Evolutionary conservation across 2,797 vertebrate species (phyloP), one percentile per base, ranked within the genome.

Genomic region (Channa striata): DNA sequence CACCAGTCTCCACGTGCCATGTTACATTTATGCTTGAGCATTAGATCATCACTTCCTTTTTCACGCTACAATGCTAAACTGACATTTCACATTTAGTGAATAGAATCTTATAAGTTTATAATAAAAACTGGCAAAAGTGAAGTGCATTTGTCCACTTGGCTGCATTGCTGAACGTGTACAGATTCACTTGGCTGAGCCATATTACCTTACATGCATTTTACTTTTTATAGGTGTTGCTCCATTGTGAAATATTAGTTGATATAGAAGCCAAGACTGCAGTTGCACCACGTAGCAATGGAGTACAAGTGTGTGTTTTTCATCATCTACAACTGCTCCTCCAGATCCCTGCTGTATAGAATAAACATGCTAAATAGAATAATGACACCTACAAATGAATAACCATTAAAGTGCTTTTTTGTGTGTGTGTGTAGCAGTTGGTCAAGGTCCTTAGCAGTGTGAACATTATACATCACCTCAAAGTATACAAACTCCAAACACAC

Each of bases 381-480:
- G 10, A 36, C 36, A 5, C 10, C 39, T 40, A 13, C 12, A 14
- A 12, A 40, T 40, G 39, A 40, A 40, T 40, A 14, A 40, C 39
- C 39, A 40, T 40, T 40, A 40, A 40, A 40, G 39, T 40, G 11
- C 0, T 40, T 40, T 40, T 40, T 4, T 12, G 54, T 56, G 48
- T 13, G 53, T 3, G 21, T 23, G 39, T 40, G 12, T 14, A 30
- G 25, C 4, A 30, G 25, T 6, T 30, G 25, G 25, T 78, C 75
- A 68, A 50, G 39, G 6, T 30, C 25, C 25, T 36, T 14, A 51
- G 59, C 48, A 48, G 23, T 20, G 37, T 42, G 40, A 60, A 64
- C 23, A 37, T 57, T 42, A 46, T 63, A 30, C 12, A 68, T 67
- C 56, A 77, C 30, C 39, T 48, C 1, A 64, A 68, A 56, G 43